phyloP scores from a whole-genome alignment of 2,113 vertebrate species.

The Microcebus jonahi region DNA sequence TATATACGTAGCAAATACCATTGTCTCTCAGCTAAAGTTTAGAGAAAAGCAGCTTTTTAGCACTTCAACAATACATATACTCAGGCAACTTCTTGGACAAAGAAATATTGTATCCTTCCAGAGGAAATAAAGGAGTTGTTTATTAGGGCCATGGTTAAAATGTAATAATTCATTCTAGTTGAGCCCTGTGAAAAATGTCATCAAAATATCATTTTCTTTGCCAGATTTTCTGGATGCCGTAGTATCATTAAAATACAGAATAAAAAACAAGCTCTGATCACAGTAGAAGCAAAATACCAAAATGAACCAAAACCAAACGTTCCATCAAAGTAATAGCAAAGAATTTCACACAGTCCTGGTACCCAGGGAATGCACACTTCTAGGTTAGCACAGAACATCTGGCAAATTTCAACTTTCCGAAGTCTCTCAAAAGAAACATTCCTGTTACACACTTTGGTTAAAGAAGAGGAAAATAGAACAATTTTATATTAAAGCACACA shows the following conservation, averaged over 20 bases:
- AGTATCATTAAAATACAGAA: conserved; percentile 76
- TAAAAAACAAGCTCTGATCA: conserved; percentile 79
- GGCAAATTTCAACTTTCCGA: conserved; percentile 93
- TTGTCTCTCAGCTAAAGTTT: conserved; percentile 81
- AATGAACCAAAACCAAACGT: conserved; percentile 82
- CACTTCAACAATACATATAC: conserved; percentile 76
- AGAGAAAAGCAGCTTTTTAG: conserved; percentile 79
- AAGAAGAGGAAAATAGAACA: conserved; percentile 82
- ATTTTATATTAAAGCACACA: conserved; percentile 78
- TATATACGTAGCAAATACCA: conserved; percentile 74
- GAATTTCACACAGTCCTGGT: conserved; percentile 89
- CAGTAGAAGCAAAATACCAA: conserved; percentile 80
- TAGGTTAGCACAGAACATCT: conserved; percentile 92
- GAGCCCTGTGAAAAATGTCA: conserved; percentile 79
- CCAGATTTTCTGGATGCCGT: conserved; percentile 71
- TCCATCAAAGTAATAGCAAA: conserved; percentile 85
- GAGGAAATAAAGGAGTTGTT: conserved; percentile 74
- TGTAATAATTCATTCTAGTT: conserved; percentile 81
- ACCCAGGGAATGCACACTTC: conserved; percentile 89
- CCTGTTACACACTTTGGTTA: conserved; percentile 88
- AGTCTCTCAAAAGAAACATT: conserved; percentile 87
- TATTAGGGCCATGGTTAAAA: conserved; percentile 76
- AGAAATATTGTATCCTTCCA: conserved; percentile 78
- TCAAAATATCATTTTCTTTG: conserved; percentile 72
- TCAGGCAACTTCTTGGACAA: conserved; percentile 78